Percentiles rank a stretch among this genome's conserved stretches.
Evolutionary conservation across 2,797 vertebrate species (phyloP).

Genomic region (Phyllotis vaccarum): DNA sequence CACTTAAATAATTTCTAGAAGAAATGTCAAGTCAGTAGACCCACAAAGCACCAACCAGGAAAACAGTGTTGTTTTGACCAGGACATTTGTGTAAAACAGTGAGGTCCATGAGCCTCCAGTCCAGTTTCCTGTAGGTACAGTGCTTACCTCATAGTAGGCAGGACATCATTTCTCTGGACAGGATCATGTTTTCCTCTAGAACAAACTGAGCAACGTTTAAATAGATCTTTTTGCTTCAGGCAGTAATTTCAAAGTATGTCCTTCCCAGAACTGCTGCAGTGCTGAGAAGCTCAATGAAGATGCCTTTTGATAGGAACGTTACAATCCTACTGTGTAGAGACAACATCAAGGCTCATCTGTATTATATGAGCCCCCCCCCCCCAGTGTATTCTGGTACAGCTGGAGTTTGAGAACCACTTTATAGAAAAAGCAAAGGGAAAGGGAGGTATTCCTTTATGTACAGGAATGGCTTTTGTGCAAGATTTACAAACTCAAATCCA

Average conservation of each 20-base stretch:
- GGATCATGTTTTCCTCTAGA: background rate
- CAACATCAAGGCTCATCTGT: background rate
- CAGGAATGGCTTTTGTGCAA: background rate
- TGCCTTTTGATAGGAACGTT: background rate
- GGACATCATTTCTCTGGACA: background rate
- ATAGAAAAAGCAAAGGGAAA: background rate
- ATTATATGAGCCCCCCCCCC: background rate
- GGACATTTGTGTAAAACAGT: background rate
- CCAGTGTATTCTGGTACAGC: background rate
- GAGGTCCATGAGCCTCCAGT: background rate
- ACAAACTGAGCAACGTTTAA: constrained; percentile 19
- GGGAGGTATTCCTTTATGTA: background rate
- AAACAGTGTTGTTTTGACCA: background rate
- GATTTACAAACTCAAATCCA: background rate
- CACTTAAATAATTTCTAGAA: constrained; percentile 29
- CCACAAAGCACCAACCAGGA: background rate
- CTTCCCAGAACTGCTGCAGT: background rate
- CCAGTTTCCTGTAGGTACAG: background rate
- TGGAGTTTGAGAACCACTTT: background rate
- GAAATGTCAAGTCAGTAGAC: constrained; percentile 48
- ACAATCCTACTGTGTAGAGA: background rate
- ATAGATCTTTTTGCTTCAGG: background rate
- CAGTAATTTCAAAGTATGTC: background rate
- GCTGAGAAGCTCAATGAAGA: background rate
- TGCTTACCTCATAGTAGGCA: background rate